A percentile compares a stretch with the other conserved stretches of the same genome.
Evolutionary conservation across 2,113 vertebrate genomes (phyloP).

Genomic region (Tetrax tetrax): DNA sequence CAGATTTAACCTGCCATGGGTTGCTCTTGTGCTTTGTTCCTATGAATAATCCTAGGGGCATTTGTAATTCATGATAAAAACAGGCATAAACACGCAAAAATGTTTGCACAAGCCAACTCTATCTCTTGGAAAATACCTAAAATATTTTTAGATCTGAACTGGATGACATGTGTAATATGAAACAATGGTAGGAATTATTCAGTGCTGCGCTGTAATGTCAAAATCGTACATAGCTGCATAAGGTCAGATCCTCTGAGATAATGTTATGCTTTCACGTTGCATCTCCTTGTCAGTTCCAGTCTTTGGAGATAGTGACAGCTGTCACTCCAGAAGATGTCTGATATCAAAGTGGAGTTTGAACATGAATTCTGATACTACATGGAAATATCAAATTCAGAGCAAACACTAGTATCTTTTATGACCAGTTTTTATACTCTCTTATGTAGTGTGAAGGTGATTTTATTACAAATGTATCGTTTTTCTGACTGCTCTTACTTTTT

Average conservation of each 20-base stretch:
- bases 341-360: not conserved
- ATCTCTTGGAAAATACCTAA: not conserved
- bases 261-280: fast-evolving
- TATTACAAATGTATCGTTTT: not conserved
- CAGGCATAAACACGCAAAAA: not conserved
- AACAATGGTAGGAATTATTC: not conserved
- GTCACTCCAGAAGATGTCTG: not conserved
- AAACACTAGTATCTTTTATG: not conserved
- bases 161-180: not conserved
- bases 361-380: not conserved
- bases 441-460: not conserved
- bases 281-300: not conserved
- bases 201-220: not conserved
- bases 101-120: not conserved
- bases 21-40: not conserved
- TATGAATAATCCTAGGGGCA: not conserved
- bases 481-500: not conserved
- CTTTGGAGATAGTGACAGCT: not conserved
- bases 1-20: not conserved
- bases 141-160: not conserved
- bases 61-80: not conserved
- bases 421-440: not conserved
- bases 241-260: not conserved
- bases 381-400: not conserved
- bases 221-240: not conserved